These are phyloP conservation scores for Maniola jurtina DNA, from an alignment of 1,140 invertebrate genomes.

Conservation along the genomic window DNA sequence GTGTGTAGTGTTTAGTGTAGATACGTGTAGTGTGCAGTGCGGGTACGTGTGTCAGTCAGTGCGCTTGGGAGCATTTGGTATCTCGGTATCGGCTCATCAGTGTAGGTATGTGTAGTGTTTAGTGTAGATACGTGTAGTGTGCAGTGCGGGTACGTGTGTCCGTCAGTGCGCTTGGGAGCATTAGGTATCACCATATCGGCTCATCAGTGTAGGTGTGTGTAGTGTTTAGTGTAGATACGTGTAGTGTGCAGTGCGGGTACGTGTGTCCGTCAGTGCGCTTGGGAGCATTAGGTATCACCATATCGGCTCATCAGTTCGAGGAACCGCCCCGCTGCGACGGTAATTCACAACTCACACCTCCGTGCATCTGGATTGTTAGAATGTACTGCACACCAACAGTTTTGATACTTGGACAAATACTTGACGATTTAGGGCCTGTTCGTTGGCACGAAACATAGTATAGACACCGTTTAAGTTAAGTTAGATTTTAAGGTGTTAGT, in stretches of 20 bases:
- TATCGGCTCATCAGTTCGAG: slow-evolving; percentile 43
- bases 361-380: slow-evolving; percentile 31
- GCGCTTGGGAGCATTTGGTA: slow-evolving; percentile 33
- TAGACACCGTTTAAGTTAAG: too few relatives aligned
- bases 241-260: not conserved
- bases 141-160: slow-evolving; percentile 10
- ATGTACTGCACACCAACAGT: not conserved
- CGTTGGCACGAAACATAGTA: too few relatives aligned
- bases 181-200: slow-evolving; percentile 38
- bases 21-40: slow-evolving; percentile 36
- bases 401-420: slow-evolving; percentile 42
- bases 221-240: slow-evolving; percentile 57
- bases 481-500: too few relatives aligned
- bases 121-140: too few relatives aligned
- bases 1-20: slow-evolving; percentile 12
- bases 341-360: slow-evolving; percentile 59
- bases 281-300: slow-evolving; percentile 37
- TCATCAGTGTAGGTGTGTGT: too few relatives aligned
- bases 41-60: slow-evolving; percentile 31
- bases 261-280: slow-evolving; percentile 27
- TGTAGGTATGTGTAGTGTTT: too few relatives aligned
- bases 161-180: slow-evolving; percentile 34
- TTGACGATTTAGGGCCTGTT: too few relatives aligned
- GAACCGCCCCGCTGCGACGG: slow-evolving; percentile 49
- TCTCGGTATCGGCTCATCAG: slow-evolving; percentile 39